phyloP scores from a whole-genome alignment of 2,888 invertebrate species.

The Dendrolimus pini region DNA sequence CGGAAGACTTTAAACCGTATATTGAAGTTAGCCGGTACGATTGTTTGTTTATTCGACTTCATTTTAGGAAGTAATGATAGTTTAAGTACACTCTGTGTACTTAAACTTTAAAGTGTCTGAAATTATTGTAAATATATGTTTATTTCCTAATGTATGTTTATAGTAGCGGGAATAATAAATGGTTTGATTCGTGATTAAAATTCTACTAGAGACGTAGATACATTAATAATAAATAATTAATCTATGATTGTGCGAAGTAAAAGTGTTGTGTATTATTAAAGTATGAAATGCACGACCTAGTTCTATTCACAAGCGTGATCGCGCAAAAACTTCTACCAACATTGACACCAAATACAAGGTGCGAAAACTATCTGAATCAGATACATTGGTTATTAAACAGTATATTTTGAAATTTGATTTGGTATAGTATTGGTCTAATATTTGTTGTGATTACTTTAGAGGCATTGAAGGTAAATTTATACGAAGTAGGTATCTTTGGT shows the following conservation, averaged over 20 bases:
- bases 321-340: constrained; percentile 50
- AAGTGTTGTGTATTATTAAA: constrained; percentile 60
- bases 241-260: constrained; percentile 55
- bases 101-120: too few relatives aligned
- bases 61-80: too few relatives aligned
- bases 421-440: constrained; percentile 17
- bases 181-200: neutral
- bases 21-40: too few relatives aligned
- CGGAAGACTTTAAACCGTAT: too few relatives aligned
- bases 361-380: constrained; percentile 44
- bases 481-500: too few relatives aligned
- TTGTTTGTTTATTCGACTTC: too few relatives aligned
- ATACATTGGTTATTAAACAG: constrained; percentile 11
- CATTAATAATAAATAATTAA: constrained; percentile 13
- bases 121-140: too few relatives aligned
- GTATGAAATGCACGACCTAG: constrained; percentile 57
- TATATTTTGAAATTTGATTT: constrained; percentile 20
- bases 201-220: constrained; percentile 2
- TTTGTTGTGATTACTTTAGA: neutral
- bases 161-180: too few relatives aligned
- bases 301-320: constrained; percentile 44
- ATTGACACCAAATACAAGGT: constrained; percentile 50
- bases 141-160: too few relatives aligned
- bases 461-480: too few relatives aligned
- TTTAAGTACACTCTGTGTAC: too few relatives aligned